Evolutionary conservation across 2,113 vertebrate genomes (phyloP).

Genomic region (Upupa epops): DNA sequence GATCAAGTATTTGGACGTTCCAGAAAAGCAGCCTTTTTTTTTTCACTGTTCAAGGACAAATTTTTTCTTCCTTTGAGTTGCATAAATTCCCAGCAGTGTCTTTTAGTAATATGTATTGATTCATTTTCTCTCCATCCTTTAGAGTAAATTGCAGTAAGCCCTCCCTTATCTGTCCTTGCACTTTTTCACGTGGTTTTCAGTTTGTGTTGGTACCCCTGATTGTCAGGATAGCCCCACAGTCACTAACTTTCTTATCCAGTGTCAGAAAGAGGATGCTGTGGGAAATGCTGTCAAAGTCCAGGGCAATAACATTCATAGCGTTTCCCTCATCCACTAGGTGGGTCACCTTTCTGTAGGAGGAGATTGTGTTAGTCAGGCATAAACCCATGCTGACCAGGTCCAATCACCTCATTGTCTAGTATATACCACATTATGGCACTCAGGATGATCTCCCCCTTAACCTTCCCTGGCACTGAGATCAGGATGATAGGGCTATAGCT

Average conservation of each 20-base stretch:
- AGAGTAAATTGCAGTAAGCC: not conserved
- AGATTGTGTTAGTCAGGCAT: not conserved
- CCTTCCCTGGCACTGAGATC: not conserved
- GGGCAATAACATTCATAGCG: not conserved
- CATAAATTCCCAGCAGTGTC: not conserved
- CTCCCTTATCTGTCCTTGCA: not conserved
- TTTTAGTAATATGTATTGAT: slow-evolving; percentile 58
- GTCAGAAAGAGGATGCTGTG: not conserved
- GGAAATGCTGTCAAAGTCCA: not conserved
- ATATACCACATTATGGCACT: not conserved
- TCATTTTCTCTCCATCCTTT: slow-evolving; percentile 3
- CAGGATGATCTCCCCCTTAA: not conserved
- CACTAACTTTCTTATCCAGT: not conserved
- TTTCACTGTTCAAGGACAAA: slow-evolving; percentile 40
- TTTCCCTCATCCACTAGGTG: not conserved
- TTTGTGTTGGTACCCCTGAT: not conserved
- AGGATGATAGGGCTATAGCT: not conserved
- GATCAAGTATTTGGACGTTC: slow-evolving; percentile 14
- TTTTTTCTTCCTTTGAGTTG: not conserved
- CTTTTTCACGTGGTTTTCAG: not conserved
- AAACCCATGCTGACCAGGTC: not conserved
- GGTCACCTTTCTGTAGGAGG: no score
- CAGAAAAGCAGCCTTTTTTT: not conserved
- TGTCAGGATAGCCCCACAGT: not conserved
- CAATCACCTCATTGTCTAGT: not conserved